Percentiles rank a stretch among this genome's conserved stretches.
These are phyloP conservation scores for Hoplostethus mediterraneus DNA, from an alignment of 2,797 vertebrate genomes.

Conservation along the genomic window DNA sequence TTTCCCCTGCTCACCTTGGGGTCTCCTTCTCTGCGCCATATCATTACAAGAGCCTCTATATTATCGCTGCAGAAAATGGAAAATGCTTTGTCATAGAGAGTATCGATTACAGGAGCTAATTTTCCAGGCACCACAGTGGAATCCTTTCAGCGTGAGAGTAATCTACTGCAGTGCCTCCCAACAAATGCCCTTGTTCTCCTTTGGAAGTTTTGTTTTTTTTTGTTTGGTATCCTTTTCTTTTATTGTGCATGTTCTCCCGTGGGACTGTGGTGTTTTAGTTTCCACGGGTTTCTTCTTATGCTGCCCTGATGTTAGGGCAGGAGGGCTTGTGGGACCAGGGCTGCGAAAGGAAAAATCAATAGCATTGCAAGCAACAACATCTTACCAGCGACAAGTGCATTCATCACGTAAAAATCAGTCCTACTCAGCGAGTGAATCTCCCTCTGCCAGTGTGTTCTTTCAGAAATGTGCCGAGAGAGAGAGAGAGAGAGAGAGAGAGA, in stretches of 20 bases:
- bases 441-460: conserved; percentile 33
- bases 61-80: conserved; percentile 43
- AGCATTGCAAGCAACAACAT: conserved; percentile 58
- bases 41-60: conserved; percentile 51
- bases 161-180: not conserved
- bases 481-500: conserved; percentile 30
- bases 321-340: conserved; percentile 43
- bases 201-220: conserved; percentile 29
- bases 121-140: conserved; percentile 29
- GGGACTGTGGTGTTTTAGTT: conserved; percentile 39
- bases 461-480: conserved; percentile 22
- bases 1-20: conserved; percentile 70
- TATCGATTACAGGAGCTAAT: conserved; percentile 23
- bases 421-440: conserved; percentile 36
- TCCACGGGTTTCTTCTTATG: conserved; percentile 49
- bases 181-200: conserved; percentile 1
- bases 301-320: conserved; percentile 62
- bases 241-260: conserved; percentile 42
- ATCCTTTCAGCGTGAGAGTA: not conserved
- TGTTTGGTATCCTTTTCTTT: conserved; percentile 37
- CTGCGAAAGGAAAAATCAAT: conserved; percentile 70
- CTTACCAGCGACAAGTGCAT: conserved; percentile 67
- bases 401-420: conserved; percentile 63
- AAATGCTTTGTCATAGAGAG: conserved; percentile 52
- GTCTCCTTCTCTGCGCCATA: conserved; percentile 59